These are phyloP conservation scores for Adelphocoris suturalis DNA, from an alignment of 2,888 invertebrate species.

Conservation along the genomic window DNA sequence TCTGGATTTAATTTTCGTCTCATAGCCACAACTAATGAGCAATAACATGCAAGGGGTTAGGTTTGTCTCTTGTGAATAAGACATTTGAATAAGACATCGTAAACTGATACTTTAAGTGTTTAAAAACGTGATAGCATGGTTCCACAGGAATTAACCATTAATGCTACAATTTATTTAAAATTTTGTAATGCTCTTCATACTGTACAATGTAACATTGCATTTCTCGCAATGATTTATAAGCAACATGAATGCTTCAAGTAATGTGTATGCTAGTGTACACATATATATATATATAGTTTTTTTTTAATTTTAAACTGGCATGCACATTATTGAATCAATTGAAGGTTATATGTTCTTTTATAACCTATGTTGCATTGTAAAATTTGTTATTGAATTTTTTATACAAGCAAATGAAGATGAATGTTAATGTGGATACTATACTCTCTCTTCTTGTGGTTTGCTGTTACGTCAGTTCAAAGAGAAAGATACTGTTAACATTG, in stretches of 20 bases:
- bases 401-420: constrained; percentile 36
- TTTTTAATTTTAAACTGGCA: constrained; percentile 50
- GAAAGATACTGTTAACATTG: constrained; percentile 49
- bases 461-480: constrained; percentile 38
- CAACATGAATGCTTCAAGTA: constrained; percentile 47
- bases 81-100: constrained; percentile 68
- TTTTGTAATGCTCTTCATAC: constrained; percentile 55
- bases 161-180: constrained; percentile 52
- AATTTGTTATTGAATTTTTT: constrained; percentile 56
- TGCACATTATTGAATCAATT: constrained; percentile 51
- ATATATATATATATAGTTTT: constrained; percentile 31
- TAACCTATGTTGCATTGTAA: constrained; percentile 59
- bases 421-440: constrained; percentile 35
- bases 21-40: constrained; percentile 66
- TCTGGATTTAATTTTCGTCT: constrained; percentile 54
- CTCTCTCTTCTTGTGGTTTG: constrained; percentile 53
- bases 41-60: constrained; percentile 69
- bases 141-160: constrained; percentile 56
- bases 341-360: constrained; percentile 62
- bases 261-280: constrained; percentile 45
- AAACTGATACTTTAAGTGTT: constrained; percentile 69
- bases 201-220: constrained; percentile 64
- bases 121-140: constrained; percentile 69
- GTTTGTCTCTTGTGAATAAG: constrained; percentile 63
- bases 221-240: constrained; percentile 42